A percentile compares a stretch with the other conserved stretches of the same genome.
These are phyloP conservation scores for Aricia artaxerxes DNA, from an alignment of 2,888 invertebrate genomes.

Conservation along the genomic window DNA sequence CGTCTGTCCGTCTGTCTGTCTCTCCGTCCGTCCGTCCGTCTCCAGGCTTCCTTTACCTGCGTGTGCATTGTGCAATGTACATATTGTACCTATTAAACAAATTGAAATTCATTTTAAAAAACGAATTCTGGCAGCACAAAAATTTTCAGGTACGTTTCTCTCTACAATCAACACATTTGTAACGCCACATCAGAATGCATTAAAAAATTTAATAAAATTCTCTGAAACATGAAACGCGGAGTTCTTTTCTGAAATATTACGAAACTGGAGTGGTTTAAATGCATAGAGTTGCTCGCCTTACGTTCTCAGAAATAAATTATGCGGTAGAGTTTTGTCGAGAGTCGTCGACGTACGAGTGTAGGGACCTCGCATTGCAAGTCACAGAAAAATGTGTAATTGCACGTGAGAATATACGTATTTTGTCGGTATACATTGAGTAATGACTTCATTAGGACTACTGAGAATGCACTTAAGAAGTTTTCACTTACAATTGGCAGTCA, in stretches of 20 bases:
- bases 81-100: too few relatives aligned
- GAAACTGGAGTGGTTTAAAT: constrained; percentile 5
- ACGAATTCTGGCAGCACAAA: background rate
- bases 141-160: background rate
- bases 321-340: background rate
- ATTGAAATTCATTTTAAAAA: background rate
- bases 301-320: constrained; percentile 11
- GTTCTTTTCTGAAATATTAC: constrained; percentile 4
- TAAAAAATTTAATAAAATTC: constrained; percentile 9
- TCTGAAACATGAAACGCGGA: constrained; percentile 9
- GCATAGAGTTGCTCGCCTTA: background rate
- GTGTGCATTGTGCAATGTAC: too few relatives aligned
- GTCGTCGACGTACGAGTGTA: background rate
- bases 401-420: too few relatives aligned
- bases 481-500: too few relatives aligned
- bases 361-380: background rate
- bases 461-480: too few relatives aligned
- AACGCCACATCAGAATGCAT: constrained; percentile 1
- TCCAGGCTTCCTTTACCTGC: too few relatives aligned
- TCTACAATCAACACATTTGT: background rate
- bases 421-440: too few relatives aligned
- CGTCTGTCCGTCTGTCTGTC: too few relatives aligned
- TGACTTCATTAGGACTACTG: too few relatives aligned
- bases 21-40: too few relatives aligned
- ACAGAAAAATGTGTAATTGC: background rate